Percentiles rank a stretch among this genome's conserved stretches.
phyloP scores from a whole-genome alignment of 1,140 invertebrate species.

The Philopotamus ludificatus region DNA sequence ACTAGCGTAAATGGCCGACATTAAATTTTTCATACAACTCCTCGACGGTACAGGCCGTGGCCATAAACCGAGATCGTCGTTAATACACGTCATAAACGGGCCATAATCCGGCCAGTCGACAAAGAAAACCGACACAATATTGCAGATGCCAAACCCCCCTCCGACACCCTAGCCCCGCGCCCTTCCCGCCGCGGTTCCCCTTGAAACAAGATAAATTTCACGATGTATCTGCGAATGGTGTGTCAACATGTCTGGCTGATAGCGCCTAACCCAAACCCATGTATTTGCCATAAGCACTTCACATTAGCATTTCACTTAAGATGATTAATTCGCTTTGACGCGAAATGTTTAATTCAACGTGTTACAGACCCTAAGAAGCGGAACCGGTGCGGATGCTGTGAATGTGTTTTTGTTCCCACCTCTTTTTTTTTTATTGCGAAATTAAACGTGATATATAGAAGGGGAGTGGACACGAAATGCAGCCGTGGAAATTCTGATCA shows the following conservation, averaged over 20 bases:
- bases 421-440: too few relatives aligned
- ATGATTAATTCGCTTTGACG: slow-evolving; percentile 26
- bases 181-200: background rate
- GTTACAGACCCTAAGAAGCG: too few relatives aligned
- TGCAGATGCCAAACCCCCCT: background rate
- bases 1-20: too few relatives aligned
- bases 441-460: too few relatives aligned
- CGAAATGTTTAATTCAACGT: slow-evolving; percentile 29
- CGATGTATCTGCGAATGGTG: background rate
- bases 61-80: too few relatives aligned
- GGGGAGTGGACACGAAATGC: too few relatives aligned
- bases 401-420: background rate
- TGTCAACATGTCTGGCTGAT: slow-evolving; percentile 26
- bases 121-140: background rate
- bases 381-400: background rate
- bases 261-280: slow-evolving; percentile 7
- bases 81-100: background rate
- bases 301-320: slow-evolving; percentile 32
- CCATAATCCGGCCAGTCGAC: background rate
- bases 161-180: too few relatives aligned
- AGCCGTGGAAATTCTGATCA: too few relatives aligned
- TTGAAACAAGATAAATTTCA: slow-evolving; percentile 11
- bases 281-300: slow-evolving; percentile 5
- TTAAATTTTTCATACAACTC: too few relatives aligned
- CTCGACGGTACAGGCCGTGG: too few relatives aligned